Base-by-base conservation (phyloP, 2,888 invertebrate genomes). In the Drosophila tanythrix region DNA sequence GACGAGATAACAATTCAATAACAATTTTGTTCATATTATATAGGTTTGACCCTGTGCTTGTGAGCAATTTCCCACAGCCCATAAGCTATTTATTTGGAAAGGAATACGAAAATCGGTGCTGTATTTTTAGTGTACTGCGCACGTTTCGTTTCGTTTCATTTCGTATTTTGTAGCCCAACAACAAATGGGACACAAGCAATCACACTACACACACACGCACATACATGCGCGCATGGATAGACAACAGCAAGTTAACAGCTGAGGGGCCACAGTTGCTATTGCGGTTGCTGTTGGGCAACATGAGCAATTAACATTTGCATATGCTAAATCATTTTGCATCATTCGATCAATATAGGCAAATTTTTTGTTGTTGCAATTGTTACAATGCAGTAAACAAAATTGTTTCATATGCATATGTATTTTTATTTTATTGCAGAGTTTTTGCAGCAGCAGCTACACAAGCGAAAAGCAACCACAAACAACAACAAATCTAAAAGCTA, bases 71-170 rank as follows among this genome's bases (percentile, higher is more conserved):
- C 57, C 13, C n/a, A 70, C 59, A 59, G 46, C 10, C 52, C 50
- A 61, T 69, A 52, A 60, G 53, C 29, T 64, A 76, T 61, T 70
- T 36, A 62, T 60, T 61, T 55, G 29, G 53, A 52, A 48, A 61
- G 56, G 52, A 66, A 70, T 70, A 77, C 62, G 56, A 36, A 35
- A 43, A 57, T 51, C 21, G 57, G 43, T 46, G 50, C 53, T 52
- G 58, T 68, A 66, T 68, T 68, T 70, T 77, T 77, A 79, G 70
- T 67, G 74, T 66, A 63, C 57, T 82, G 82, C 74, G 82, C 82
- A 81, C 79, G 80, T 82, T 75, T 81, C 71, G 59, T 70, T 63
- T 68, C 52, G 59, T 70, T 60, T 67, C 48, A 52, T 67, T 67
- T 74, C 77, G 61, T 63, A 58, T 52, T 70, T 66, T 61, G 51